Evolutionary conservation across 2,113 vertebrate genomes (phyloP).

Genomic region (Ibidorhyncha struthersii): DNA sequence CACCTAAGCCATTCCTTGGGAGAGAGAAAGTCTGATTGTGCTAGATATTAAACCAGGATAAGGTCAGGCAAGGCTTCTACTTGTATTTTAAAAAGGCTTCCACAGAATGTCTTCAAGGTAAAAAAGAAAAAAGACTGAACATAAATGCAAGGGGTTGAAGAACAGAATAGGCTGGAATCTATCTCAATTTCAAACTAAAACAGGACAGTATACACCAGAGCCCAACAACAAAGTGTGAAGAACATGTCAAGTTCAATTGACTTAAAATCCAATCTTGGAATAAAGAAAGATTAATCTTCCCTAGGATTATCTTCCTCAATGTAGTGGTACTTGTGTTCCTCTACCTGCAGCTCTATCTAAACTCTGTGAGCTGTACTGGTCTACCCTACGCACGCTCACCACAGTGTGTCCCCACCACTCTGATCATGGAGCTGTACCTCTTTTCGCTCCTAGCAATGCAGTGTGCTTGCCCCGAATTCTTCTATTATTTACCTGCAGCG

Average conservation of each 20-base stretch:
- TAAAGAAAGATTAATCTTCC: not conserved
- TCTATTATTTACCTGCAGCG: conserved; percentile 83
- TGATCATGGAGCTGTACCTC: not conserved
- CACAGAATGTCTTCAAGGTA: not conserved
- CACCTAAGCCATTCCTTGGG: conserved; percentile 76
- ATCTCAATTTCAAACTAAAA: not conserved
- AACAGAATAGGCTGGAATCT: not conserved
- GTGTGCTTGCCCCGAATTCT: accelerated
- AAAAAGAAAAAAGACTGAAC: not conserved
- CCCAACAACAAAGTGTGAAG: not conserved
- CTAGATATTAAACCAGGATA: accelerated
- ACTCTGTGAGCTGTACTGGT: no score
- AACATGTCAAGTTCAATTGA: accelerated
- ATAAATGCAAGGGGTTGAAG: not conserved
- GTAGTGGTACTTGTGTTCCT: not conserved
- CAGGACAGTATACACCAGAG: not conserved
- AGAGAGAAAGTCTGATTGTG: not conserved
- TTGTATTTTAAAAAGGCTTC: not conserved
- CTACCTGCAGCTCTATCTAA: not conserved
- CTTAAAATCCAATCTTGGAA: not conserved
- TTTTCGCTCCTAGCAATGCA: accelerated
- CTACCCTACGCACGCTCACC: not conserved
- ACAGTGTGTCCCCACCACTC: not conserved
- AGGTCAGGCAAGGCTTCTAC: not conserved
- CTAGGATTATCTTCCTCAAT: not conserved